A percentile compares a stretch with the other conserved stretches of the same genome.
Conservation (phyloP, 2,888 invertebrate species). For the Drosophila prostipennis region DNA sequence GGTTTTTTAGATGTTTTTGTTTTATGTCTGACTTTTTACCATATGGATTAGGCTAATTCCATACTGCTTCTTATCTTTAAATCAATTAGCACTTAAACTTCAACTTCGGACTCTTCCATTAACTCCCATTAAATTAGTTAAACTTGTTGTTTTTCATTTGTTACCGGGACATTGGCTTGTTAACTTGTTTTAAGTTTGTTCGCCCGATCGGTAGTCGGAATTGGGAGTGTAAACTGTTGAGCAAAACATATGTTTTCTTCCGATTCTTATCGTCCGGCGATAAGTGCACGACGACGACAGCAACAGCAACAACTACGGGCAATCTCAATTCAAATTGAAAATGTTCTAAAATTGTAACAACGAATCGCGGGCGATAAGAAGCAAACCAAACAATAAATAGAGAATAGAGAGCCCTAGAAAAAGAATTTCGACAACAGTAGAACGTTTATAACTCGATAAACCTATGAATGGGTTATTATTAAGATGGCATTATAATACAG, state of each 20-base stretch:
- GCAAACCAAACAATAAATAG: slow-evolving; percentile 25
- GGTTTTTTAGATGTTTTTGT: neutral
- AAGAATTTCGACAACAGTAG: neutral
- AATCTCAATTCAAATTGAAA: slow-evolving; percentile 39
- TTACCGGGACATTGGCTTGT: slow-evolving; percentile 10
- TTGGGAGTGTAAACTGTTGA: slow-evolving; percentile 39
- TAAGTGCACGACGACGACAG: slow-evolving; percentile 45
- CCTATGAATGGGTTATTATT: too few relatives aligned
- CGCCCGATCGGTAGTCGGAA: slow-evolving; percentile 36
- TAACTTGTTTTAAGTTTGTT: slow-evolving; percentile 9
- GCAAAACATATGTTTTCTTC: slow-evolving; percentile 62
- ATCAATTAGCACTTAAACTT: neutral
- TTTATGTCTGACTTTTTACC: neutral
- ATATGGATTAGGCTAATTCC: neutral
- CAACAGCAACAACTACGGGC: slow-evolving; percentile 12
- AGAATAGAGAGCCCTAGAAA: slow-evolving; percentile 1
- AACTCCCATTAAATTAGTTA: neutral
- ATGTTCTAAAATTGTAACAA: slow-evolving; percentile 64
- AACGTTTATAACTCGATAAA: neutral
- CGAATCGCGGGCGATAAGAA: slow-evolving; percentile 62
- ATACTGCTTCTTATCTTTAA: neutral
- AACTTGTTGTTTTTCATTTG: slow-evolving; percentile 2
- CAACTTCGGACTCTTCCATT: neutral
- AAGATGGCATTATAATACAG: too few relatives aligned
- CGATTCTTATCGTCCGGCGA: slow-evolving; percentile 68